These are phyloP conservation scores for Conchocele bisecta DNA, from an alignment of 2,888 invertebrate genomes.

Conservation along the genomic window DNA sequence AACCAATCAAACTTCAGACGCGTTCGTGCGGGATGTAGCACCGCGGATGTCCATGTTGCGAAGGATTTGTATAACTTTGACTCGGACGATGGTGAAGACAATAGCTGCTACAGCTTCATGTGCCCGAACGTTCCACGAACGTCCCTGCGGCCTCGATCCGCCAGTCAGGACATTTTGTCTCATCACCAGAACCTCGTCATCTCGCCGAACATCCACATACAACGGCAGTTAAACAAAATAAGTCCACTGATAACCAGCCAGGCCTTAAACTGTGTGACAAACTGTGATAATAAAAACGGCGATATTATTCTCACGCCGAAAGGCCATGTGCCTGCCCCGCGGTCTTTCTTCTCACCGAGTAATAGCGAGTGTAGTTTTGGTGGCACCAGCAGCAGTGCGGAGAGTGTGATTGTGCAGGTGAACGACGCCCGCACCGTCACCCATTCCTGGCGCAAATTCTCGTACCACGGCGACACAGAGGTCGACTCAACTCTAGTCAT, in stretches of 20 bases:
- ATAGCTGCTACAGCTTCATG: slow-evolving; percentile 55
- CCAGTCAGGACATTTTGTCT: slow-evolving; percentile 38
- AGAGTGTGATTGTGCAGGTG: slow-evolving; percentile 79
- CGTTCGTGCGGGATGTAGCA: slow-evolving; percentile 36
- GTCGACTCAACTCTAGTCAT: slow-evolving; percentile 75
- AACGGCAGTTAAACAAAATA: slow-evolving; percentile 49
- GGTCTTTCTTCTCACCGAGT: slow-evolving; percentile 77
- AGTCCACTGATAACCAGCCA: slow-evolving; percentile 57
- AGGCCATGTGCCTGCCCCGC: slow-evolving; percentile 58
- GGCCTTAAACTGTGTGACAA: slow-evolving; percentile 47
- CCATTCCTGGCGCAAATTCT: slow-evolving; percentile 79
- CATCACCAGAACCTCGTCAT: slow-evolving; percentile 57
- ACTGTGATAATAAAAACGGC: slow-evolving; percentile 35
- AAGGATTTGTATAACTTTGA: slow-evolving; percentile 60
- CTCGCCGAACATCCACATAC: slow-evolving; percentile 53
- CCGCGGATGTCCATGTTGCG: slow-evolving; percentile 36
- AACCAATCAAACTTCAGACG: slow-evolving; percentile 12
- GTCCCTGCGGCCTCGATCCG: slow-evolving; percentile 36
- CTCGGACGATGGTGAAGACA: slow-evolving; percentile 58
- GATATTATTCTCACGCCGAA: slow-evolving; percentile 28
- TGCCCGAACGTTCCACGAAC: slow-evolving; percentile 58
- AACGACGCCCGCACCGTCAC: slow-evolving; percentile 81
- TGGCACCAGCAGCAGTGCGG: slow-evolving; percentile 71
- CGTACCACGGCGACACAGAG: slow-evolving; percentile 68
- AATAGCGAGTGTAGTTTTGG: slow-evolving; percentile 70